These are phyloP conservation scores for Nesidiocoris tenuis DNA, from an alignment of 2,888 invertebrate species.

Conservation along the genomic window DNA sequence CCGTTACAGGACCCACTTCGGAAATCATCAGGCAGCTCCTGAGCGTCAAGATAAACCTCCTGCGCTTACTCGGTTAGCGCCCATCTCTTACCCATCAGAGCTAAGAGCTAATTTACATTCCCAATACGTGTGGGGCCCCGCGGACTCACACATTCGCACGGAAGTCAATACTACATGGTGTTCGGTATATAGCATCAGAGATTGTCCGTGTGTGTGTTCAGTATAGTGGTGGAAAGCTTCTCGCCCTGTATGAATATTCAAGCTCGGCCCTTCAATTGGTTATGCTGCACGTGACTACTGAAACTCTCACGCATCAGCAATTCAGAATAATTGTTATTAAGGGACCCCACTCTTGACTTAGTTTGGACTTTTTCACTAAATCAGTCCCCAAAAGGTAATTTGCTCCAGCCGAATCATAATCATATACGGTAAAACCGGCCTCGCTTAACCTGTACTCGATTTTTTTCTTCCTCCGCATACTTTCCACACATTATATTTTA, in stretches of 20 bases:
- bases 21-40: no score
- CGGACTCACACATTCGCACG: constrained; percentile 29
- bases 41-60: neutral
- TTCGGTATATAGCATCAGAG: no score
- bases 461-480: no score
- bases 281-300: constrained; percentile 42
- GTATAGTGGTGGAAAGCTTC: neutral
- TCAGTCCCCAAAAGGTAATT: neutral
- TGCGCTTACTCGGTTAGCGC: constrained; percentile 15
- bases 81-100: constrained; percentile 32
- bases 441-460: neutral
- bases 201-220: neutral
- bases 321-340: constrained; percentile 40
- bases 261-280: constrained; percentile 38
- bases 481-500: neutral
- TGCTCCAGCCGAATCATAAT: neutral
- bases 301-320: constrained; percentile 36
- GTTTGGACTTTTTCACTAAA: neutral
- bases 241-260: constrained; percentile 36
- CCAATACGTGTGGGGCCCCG: constrained; percentile 12
- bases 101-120: constrained; percentile 27
- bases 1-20: no score
- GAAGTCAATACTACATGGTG: constrained; percentile 13
- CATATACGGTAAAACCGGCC: neutral
- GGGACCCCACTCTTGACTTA: neutral